Base-by-base conservation (phyloP, 2,113 vertebrate species). In the Planiliza haematocheilus region DNA sequence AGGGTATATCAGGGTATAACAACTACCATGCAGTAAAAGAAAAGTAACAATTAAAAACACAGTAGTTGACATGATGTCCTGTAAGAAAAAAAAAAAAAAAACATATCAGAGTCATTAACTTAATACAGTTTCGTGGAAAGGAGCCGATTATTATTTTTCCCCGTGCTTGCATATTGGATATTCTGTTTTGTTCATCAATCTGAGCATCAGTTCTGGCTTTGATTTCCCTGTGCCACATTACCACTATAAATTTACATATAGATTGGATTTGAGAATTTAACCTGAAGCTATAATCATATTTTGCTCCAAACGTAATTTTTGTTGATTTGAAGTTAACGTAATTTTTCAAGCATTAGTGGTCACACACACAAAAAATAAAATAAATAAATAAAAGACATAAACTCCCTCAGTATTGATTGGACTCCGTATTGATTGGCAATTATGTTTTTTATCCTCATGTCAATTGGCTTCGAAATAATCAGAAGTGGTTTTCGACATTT, bases 191-290 rank as follows among this genome's bases (percentile, higher is more conserved):
- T 89, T 90, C 86, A 92, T 92, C 79, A 87, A 87, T 91, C 77
- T 85, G 79, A 89, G 81, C 90, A 91, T 91, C 88, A 90, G 80
- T 77, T 76, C 68, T 83, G 77, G 81, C 80, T 88, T 87, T 93
- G 89, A 92, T 92, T 90, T 90, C 81, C 86, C 73, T 50, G 62
- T 88, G 84, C 85, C 88, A 90, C 75, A 87, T 92, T 87, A 91
- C 81, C 63, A 83, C 86, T 69, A 74, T 87, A 59, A 84, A 93
- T 93, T 92, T 93, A 91, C 92, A 93, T 93, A 91, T 93, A 94
- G 91, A 94, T 94, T 94, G 91, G 83, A 92, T 94, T 93, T 84
- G 77, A 90, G 82, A 92, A 88, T 92, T 91, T 91, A 90, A 91
- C 92, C 91, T 84, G 83, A 85, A 92, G 89, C 86, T 83, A 91